Evolutionary conservation across 2,797 vertebrate genomes (phyloP), one percentile per base, ranked within the genome.

Genomic region (Avahi laniger): DNA sequence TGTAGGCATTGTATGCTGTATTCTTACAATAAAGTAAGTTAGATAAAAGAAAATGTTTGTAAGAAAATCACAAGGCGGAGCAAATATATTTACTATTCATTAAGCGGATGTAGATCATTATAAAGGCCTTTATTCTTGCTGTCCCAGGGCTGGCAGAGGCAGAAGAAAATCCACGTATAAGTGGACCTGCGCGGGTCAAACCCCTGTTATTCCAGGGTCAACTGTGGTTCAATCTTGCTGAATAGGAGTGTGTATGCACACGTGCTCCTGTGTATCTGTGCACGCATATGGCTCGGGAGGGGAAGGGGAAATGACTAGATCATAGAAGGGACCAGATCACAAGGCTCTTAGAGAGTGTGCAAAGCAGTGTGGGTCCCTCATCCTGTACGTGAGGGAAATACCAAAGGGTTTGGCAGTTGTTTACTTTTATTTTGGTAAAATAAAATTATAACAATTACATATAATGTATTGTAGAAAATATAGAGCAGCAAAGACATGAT

Each of bases 401-500:
- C 28, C 13, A 13, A 87, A 48, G 24, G 18, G 35, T 5, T 65
- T 2, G 17, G n/a, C 48, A 82, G 82, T 35, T 73, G 24, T n/a
- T 70, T 70, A 28, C 17, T 78, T 78, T 79, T 18, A 67, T 67
- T 70, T 52, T 67, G 30, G 12, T 86, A 72, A 82, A 61, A 43
- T 59, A 12, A 24, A 26, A 46, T 75, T 50, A 4, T 81, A 87
- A 86, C 43, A 81, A 8, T 33, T 82, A 26, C 4, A 61, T 52
- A 52, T 30, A 70, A 73, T 10, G 59, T 85, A 85, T 76, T 59
- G 17, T 76, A 82, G 30, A 33, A 93, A 86, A 86, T 30, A 80
- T 0, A 79, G 14, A 82, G n/a, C 70, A 83, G 91, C 48, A 79
- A 91, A 76, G 87, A 72, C 18, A 30, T 33, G n/a, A 33, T 59